These are phyloP conservation scores for Acanthurus leucopareius DNA, from an alignment of 2,797 vertebrate genomes.

Conservation along the genomic window DNA sequence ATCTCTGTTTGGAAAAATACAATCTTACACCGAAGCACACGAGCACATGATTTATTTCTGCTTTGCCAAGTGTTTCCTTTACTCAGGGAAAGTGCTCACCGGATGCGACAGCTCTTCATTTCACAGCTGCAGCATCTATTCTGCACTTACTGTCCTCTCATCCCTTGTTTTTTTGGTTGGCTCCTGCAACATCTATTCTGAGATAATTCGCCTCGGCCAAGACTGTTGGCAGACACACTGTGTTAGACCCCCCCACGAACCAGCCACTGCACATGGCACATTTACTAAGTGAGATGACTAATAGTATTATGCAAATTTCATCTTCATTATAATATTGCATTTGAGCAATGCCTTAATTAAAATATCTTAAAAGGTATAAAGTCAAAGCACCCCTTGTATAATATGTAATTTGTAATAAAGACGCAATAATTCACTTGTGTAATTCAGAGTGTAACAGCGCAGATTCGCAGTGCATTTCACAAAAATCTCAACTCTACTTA, in stretches of 20 bases:
- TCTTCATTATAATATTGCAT: conserved; percentile 53
- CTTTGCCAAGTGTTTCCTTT: conserved; percentile 83
- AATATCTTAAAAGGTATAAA: conserved; percentile 37
- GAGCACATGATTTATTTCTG: conserved; percentile 84
- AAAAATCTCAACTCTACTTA: conserved; percentile 35
- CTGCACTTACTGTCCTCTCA: conserved; percentile 74
- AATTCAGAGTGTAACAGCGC: no score
- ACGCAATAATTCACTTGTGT: conserved; percentile 32
- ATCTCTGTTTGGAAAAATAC: conserved; percentile 69
- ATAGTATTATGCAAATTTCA: conserved; percentile 70
- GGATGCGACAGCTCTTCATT: conserved; percentile 83
- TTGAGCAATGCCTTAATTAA: conserved; percentile 54
- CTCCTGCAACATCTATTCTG: conserved; percentile 75
- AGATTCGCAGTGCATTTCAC: not conserved
- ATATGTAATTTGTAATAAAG: conserved; percentile 15
- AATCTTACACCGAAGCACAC: conserved; percentile 68
- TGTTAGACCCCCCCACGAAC: conserved; percentile 55
- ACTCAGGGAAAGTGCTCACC: conserved; percentile 74
- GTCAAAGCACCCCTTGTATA: conserved; percentile 30
- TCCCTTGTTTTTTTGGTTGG: conserved; percentile 74
- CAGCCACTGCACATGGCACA: conserved; percentile 49
- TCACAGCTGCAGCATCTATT: conserved; percentile 84
- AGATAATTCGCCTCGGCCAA: conserved; percentile 69
- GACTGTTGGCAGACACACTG: conserved; percentile 72
- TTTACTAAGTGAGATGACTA: conserved; percentile 65